phyloP scores from a whole-genome alignment of 2,888 invertebrate genomes.

The Dasysyrphus albostriatus region DNA sequence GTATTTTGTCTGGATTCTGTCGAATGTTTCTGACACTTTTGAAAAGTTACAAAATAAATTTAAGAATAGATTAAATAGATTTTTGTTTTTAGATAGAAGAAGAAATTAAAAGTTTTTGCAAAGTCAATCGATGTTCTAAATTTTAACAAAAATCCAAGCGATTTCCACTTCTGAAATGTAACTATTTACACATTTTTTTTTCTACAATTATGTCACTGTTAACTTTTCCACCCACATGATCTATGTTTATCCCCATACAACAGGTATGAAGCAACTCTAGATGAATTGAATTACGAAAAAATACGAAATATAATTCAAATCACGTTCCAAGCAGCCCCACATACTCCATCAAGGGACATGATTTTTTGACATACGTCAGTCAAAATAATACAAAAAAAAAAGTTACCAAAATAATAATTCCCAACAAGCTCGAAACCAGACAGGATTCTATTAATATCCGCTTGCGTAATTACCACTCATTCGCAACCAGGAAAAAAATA shows the following conservation, averaged over 20 bases:
- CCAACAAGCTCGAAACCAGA: constrained; percentile 53
- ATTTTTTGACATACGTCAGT: constrained; percentile 70
- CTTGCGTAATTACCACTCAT: constrained; percentile 76
- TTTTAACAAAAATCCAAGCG: background rate
- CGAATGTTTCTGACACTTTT: constrained; percentile 68
- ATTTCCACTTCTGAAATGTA: background rate
- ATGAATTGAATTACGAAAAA: background rate
- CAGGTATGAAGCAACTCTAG: background rate
- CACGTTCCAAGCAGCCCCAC: constrained; percentile 58
- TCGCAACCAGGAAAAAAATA: constrained; percentile 59
- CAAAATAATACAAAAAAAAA: constrained; percentile 43
- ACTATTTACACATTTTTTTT: background rate
- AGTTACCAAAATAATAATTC: constrained; percentile 28
- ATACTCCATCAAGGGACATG: constrained; percentile 53
- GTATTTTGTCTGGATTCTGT: constrained; percentile 36
- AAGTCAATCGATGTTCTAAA: background rate
- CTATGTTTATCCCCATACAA: background rate
- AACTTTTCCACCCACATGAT: background rate
- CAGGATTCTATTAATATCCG: constrained; percentile 76
- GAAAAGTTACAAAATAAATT: constrained; percentile 61
- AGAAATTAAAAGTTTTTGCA: background rate
- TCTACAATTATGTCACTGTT: background rate
- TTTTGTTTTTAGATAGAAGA: background rate
- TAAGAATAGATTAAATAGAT: constrained; percentile 20
- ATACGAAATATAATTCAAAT: constrained; percentile 41